Base-by-base conservation (phyloP, 2,797 vertebrate species). In the Poeciliopsis presidionis region DNA sequence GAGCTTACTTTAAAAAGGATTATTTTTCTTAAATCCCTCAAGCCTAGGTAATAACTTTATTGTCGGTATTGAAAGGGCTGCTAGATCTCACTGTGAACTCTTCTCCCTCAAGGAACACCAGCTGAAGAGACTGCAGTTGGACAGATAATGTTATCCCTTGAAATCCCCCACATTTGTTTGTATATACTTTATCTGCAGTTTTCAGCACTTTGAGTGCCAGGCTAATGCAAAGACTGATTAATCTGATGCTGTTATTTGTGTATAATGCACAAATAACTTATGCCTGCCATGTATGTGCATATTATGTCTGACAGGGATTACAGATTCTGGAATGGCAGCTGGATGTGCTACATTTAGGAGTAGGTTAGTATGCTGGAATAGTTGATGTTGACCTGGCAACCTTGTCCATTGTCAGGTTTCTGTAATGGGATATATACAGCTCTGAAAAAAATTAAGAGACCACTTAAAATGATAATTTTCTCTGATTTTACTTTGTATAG, bases 41-140 rank as follows among this genome's bases (percentile, higher is more conserved):
- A 88, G 91, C 89, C 92, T 88, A 90, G 78, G 85, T 86, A 91
- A 87, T 87, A 91, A 91, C 75, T 90, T 70, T 90, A 90, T 89
- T 92, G 89, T 93, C 78, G 80, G 72, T 51, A 74, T 80, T 78
- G 63, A 87, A 88, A 88, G 88, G 86, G 84, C 77, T 79, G 36
- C 30, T 74, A 74, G 77, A 88, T 88, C 88, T 81, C 78, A 79
- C 78, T 87, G 85, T 84, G 87, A 87, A 76, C 85, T 88, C 85
- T 84, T 82, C 63, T 86, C 80, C 85, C 78, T 81, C 11, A 3
- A 86, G 85, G 77, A 92, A 86, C 79, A 80, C 78, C 76, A 86
- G 72, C 81, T 69, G 75, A 88, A 83, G 74, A 90, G 76, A 74
- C 87, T 91, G 89, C 85, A 84, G 78, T 85, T 86, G 79, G 90